Evolutionary conservation across 2,113 vertebrate genomes (phyloP).

Genomic region (Tetrax tetrax): DNA sequence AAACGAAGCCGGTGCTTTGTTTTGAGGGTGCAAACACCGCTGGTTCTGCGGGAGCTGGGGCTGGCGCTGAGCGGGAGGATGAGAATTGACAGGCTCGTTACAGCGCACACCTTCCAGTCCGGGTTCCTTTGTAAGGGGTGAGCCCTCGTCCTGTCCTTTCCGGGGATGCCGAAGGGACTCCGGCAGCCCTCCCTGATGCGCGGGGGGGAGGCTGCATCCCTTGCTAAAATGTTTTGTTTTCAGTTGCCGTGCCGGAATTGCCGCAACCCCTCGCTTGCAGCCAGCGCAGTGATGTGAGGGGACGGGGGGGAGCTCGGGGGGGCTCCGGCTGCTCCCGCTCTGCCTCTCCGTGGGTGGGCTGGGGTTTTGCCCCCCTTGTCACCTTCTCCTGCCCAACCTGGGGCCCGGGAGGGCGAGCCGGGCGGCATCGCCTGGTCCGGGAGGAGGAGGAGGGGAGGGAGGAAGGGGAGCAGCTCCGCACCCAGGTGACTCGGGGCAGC

Average conservation of each 20-base stretch:
- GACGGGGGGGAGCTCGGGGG: neutral
- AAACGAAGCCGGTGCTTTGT: neutral
- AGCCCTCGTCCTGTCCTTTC: accelerated
- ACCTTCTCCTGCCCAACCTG: neutral
- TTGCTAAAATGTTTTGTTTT: neutral
- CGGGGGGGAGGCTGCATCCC: too few relatives aligned
- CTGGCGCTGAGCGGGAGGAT: neutral
- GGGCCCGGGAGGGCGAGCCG: neutral
- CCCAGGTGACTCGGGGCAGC: neutral
- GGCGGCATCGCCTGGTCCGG: neutral
- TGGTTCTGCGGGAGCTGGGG: neutral
- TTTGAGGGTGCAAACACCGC: neutral
- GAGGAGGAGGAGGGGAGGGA: neutral
- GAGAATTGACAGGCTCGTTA: accelerated
- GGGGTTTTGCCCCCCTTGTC: neutral
- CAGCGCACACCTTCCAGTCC: neutral
- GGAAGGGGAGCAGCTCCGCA: neutral
- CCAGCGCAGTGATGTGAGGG: neutral
- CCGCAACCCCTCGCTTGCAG: neutral
- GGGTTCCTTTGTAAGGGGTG: accelerated
- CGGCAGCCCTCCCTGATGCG: accelerated
- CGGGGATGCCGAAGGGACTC: neutral
- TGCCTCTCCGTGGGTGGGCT: neutral
- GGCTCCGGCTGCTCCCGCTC: neutral
- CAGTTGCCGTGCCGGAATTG: accelerated